Evolutionary conservation across 64 coral and sea anemone genomes (phyloP).

Genomic region (Dendronephthya gigantea): DNA sequence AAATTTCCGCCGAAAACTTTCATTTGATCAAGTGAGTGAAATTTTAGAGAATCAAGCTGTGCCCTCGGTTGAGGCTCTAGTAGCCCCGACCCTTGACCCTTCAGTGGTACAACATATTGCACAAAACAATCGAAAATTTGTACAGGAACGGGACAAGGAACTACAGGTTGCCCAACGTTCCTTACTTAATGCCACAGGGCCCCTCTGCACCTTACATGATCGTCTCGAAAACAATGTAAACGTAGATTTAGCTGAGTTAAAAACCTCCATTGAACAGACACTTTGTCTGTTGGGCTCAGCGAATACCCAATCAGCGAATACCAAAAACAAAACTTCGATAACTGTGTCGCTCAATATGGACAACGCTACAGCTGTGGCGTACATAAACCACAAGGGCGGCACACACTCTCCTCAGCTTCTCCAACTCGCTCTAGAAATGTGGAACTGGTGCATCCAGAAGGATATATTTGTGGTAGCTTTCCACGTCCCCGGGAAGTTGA

Average conservation of each 20-base stretch:
- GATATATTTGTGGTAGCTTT: conserved; percentile 8
- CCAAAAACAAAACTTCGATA: background rate
- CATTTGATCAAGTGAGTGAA: conserved; percentile 10
- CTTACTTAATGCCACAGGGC: conserved; percentile 10
- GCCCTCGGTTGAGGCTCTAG: background rate
- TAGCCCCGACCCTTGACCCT: background rate
- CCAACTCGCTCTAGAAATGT: background rate
- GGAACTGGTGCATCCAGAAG: conserved; percentile 20
- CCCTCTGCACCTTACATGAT: conserved; percentile 35
- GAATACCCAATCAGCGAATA: too few species aligned
- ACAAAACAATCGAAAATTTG: background rate
- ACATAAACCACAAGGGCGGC: conserved; percentile 12
- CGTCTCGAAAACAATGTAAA: background rate
- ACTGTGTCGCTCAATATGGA: conserved; percentile 7
- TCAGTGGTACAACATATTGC: background rate
- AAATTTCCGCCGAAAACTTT: conserved; percentile 10
- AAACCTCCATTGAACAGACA: conserved; percentile 21
- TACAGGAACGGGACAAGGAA: conserved; percentile 31
- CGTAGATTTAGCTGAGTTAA: conserved; percentile 16
- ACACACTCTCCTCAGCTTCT: background rate
- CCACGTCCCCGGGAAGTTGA: background rate
- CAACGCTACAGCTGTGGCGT: conserved; percentile 15
- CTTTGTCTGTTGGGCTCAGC: conserved; percentile 38
- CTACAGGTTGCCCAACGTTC: background rate
- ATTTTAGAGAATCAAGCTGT: background rate